Conservation (phyloP, 1,140 invertebrate genomes). For the Bombus waltoni region DNA sequence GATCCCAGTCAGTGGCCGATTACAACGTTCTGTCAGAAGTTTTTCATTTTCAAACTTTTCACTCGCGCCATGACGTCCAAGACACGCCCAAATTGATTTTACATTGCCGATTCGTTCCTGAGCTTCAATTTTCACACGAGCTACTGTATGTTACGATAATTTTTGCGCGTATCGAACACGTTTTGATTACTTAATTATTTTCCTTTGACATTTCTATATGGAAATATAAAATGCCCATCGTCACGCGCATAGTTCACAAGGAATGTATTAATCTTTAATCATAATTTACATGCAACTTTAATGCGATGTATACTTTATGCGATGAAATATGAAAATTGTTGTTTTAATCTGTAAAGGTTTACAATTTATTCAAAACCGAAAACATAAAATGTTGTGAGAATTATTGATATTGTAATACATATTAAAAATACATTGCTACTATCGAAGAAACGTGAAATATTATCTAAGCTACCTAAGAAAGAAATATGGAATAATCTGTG, state of each 20-base stretch:
- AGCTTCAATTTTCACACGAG: background rate
- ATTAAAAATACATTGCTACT: background rate
- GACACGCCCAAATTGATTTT: constrained; percentile 49
- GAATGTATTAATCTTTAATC: background rate
- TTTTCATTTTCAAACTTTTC: constrained; percentile 71
- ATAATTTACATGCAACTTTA: background rate
- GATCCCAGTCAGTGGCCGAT: constrained; percentile 58
- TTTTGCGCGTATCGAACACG: background rate
- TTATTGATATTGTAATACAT: background rate
- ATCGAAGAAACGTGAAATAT: background rate
- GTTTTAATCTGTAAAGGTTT: background rate
- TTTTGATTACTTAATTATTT: background rate
- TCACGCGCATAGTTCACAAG: background rate
- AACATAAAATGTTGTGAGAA: background rate
- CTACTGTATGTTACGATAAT: background rate
- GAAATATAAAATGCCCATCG: background rate
- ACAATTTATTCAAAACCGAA: background rate
- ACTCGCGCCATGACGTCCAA: constrained; percentile 8
- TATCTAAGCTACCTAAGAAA: background rate
- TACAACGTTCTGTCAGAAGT: constrained; percentile 66
- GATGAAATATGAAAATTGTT: background rate
- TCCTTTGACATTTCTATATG: background rate
- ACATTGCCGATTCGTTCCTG: constrained; percentile 25
- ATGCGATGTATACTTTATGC: background rate
- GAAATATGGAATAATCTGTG: background rate